Base-by-base conservation (phyloP, 2,888 invertebrate species). In the Exocentrus adspersus region DNA sequence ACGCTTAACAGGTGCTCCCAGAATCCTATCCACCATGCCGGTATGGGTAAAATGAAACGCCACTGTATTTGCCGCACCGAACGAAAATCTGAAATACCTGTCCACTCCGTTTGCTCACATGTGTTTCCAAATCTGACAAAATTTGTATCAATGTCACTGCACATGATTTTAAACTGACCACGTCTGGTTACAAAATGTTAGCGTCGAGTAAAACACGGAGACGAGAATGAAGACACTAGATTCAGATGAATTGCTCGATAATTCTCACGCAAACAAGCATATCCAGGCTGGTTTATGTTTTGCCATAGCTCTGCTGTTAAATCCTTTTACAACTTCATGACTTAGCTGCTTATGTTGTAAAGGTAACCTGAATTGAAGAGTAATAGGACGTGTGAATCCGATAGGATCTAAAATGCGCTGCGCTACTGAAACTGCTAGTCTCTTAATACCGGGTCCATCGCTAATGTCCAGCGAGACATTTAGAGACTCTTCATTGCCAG, bases 11-110 rank as follows among this genome's bases (percentile, higher is more conserved):
- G n/a, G n/a, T n/a, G n/a, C n/a, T n/a, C n/a, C n/a, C n/a, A n/a
- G n/a, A n/a, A n/a, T n/a, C 83, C 82, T 56, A 81, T 81, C 79
- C 79, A 79, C 81, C 83, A 83, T 2, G 82, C 70, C 4, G 81
- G 77, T 0, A 72, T 64, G 5, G 80, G 80, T 2, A 79, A 76
- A 53, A 77, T 82, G 62, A 81, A 82, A n/a, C 65, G 65, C 77
- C 77, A 75, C 12, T 54, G 28, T 14, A 77, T 74, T 19, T 42
- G 14, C 10, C 63, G 41, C 1, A 62, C 30, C 1, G 68, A n/a
- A 21, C 65, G 67, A 24, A 65, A 53, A 9, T 65, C 46, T 7
- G 21, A 2, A 24, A 77, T 69, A 5, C 19, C 37, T 0, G 68
- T 64, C 75, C 72, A 75, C 32, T 78, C 66, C 12, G 76, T 7